Conservation (phyloP, 2,888 invertebrate species). For the Stratiomys singularior region DNA sequence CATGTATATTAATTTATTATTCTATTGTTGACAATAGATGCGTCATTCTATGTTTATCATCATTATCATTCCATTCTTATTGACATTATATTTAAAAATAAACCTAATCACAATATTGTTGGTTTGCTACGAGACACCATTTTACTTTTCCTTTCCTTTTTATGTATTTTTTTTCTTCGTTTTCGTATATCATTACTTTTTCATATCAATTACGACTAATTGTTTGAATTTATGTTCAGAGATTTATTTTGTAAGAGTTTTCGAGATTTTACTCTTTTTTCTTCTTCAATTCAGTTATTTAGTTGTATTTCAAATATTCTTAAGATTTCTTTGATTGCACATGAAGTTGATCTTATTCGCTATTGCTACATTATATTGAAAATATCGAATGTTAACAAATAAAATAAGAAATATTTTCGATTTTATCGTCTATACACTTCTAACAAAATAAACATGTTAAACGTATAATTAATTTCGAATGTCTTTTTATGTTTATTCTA, state of each 20-base stretch:
- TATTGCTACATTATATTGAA: conserved; percentile 32
- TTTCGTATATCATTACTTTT: no score
- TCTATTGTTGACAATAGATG: no score
- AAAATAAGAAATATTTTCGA: conserved; percentile 6
- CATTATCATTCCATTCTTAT: conserved; percentile 4
- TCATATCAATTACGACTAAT: background rate
- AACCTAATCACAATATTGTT: conserved; percentile 26
- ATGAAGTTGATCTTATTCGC: conserved; percentile 20
- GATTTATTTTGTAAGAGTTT: no score
- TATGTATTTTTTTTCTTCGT: no score
- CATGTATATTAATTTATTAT: no score
- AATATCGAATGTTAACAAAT: conserved; percentile 14
- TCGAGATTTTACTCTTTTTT: no score
- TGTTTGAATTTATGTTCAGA: conserved; percentile 18
- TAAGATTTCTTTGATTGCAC: conserved; percentile 49
- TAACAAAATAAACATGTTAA: conserved; percentile 3
- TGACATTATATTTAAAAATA: conserved; percentile 28
- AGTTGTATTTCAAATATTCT: conserved; percentile 9
- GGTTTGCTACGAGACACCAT: no score
- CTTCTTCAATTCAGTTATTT: conserved; percentile 22
- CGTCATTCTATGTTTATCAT: no score
- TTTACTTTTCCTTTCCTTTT: background rate
- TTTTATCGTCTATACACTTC: conserved; percentile 34
- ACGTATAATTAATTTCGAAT: background rate
- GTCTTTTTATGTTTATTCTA: conserved; percentile 39